Evolutionary conservation across 2,797 vertebrate species (phyloP).

Genomic region (Periparus ater): DNA sequence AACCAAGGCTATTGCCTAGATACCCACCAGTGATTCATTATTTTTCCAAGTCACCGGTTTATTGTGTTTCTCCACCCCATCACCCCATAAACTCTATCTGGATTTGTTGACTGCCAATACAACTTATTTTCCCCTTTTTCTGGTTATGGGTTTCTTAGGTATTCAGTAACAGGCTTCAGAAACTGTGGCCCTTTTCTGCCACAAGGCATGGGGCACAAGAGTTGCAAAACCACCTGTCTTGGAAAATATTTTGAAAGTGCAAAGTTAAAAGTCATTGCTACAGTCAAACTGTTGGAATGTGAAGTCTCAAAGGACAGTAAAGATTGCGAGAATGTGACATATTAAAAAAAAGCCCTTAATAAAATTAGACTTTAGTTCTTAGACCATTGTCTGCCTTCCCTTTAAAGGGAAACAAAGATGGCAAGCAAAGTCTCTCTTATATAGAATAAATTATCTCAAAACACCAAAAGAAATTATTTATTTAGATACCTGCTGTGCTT

Average conservation of each 20-base stretch:
- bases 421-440: neutral
- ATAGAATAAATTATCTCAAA: neutral
- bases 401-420: neutral
- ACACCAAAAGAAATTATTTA: neutral
- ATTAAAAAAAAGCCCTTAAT: neutral
- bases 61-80: conserved; percentile 59
- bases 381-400: neutral
- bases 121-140: conserved; percentile 23
- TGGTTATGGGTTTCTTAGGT: neutral
- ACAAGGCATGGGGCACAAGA: neutral
- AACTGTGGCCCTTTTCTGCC: neutral
- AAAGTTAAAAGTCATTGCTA: neutral
- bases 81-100: conserved; percentile 49
- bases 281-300: neutral
- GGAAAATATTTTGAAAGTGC: neutral
- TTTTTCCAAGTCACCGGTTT: conserved; percentile 53
- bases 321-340: neutral
- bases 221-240: conserved; percentile 35
- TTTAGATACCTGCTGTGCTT: conserved; percentile 49
- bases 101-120: conserved; percentile 26
- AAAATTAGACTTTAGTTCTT: neutral
- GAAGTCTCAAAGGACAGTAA: neutral
- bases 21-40: conserved; percentile 54
- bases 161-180: neutral
- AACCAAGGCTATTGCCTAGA: conserved; percentile 49